Evolutionary conservation across 2,797 vertebrate genomes (phyloP).

Genomic region (Nothura maculosa): DNA sequence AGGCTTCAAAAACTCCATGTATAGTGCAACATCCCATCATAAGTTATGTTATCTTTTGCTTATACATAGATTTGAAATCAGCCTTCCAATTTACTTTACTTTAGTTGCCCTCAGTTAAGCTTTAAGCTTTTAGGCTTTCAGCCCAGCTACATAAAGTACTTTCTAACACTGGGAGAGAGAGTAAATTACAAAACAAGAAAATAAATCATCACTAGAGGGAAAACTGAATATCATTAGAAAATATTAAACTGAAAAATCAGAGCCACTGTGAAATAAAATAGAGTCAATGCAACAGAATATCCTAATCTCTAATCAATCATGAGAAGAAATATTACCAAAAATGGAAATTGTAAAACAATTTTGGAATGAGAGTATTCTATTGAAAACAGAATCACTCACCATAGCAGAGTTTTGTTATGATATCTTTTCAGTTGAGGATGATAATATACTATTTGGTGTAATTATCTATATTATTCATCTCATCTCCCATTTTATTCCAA

Average conservation of each 20-base stretch:
- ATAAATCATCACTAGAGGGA: neutral
- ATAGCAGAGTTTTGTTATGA: neutral
- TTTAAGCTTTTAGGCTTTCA: neutral
- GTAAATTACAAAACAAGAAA: neutral
- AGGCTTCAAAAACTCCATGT: neutral
- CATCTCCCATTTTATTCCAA: neutral
- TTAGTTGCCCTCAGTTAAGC: neutral
- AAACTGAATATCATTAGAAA: neutral
- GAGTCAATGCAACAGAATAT: neutral
- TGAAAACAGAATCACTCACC: neutral
- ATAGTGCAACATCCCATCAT: neutral
- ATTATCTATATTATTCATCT: neutral
- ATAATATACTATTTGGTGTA: neutral
- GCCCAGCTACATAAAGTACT: neutral
- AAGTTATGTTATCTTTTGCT: neutral
- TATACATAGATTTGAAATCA: neutral
- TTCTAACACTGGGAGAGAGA: neutral
- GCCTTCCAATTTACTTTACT: neutral
- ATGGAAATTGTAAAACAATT: neutral
- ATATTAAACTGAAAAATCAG: neutral
- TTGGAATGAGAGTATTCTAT: neutral
- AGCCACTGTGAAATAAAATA: neutral
- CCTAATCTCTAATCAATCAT: neutral
- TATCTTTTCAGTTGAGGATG: neutral
- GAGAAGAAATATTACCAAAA: neutral